Evolutionary conservation across 2,113 vertebrate genomes (phyloP), one percentile per base, ranked within the genome.

Genomic region (Microcebus ravelobensis): DNA sequence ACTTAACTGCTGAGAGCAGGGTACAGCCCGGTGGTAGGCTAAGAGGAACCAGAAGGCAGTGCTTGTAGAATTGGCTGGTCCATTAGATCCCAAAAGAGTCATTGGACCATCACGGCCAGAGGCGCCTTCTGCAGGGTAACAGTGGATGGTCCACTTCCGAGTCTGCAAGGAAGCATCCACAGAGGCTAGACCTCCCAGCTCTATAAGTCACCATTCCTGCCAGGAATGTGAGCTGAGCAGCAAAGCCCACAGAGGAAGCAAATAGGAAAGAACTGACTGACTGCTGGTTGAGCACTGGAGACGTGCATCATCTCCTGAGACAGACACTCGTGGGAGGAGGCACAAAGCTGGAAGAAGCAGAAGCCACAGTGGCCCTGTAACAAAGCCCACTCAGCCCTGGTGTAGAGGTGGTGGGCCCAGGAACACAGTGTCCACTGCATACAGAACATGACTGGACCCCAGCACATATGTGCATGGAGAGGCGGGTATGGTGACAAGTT

Each of bases 21-120:
- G 10, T 34, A 7, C 68, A 27, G 36, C 31, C 74, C 21, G 34
- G 36, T 5, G 36, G 6, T 36, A 2, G 21, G 11, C 0, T 2
- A 71, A n/a, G 25, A 59, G 31, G 50, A 91, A 36, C 36, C 20
- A 63, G 14, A 70, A 31, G 29, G 20, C 2, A 8, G 21, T 14
- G 20, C 1, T 79, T 63, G 3, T 42, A 84, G 39, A 31, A 21
- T 2, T 59, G 65, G 34, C 6, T 68, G 27, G 15, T 74, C 63
- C 29, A 73, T 80, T 63, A 80, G 77, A 67, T 73, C 20, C 65
- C 65, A 1, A 61, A 90, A 79, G 7, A 87, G 50, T 3, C 34
- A 71, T 73, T 27, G 52, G 42, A 34, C 15, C 31, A 8, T 15
- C 52, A 59, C 2, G 27, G 14, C 13, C 31, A 74, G 13, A 67